phyloP scores from a whole-genome alignment of 2,888 invertebrate genomes.

The Rhimphoctona megacephalus region DNA sequence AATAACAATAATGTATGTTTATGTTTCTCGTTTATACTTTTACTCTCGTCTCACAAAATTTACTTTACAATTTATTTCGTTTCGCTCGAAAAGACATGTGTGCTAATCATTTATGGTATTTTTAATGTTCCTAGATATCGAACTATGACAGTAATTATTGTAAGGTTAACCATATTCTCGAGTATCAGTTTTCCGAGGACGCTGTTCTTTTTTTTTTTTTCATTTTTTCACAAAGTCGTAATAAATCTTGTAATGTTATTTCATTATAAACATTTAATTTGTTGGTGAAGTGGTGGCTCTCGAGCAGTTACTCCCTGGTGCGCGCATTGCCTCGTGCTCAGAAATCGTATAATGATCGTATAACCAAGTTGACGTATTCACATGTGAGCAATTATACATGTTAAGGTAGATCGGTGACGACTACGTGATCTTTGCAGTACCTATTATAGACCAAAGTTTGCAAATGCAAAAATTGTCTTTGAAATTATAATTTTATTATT shows the following conservation, averaged over 20 bases:
- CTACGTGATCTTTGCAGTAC: no score
- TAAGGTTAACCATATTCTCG: not conserved
- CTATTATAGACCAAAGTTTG: no score
- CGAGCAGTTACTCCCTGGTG: constrained; percentile 40
- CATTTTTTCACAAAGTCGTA: constrained; percentile 10
- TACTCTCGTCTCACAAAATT: not conserved
- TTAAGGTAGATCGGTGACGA: no score
- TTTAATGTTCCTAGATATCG: not conserved
- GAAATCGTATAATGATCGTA: constrained; percentile 39
- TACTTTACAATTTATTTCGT: constrained; percentile 7
- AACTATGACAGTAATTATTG: not conserved
- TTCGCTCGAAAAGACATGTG: not conserved
- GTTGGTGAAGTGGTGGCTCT: constrained; percentile 13
- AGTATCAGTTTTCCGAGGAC: no score
- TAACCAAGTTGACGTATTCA: constrained; percentile 22
- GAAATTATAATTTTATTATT: no score
- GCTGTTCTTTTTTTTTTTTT: no score
- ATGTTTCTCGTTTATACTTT: not conserved
- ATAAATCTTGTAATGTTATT: constrained; percentile 50
- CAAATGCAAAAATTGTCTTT: no score
- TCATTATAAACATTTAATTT: constrained; percentile 37
- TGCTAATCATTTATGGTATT: not conserved
- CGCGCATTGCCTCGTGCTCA: constrained; percentile 36
- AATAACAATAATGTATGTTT: constrained; percentile 7
- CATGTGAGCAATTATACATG: not conserved